Evolutionary conservation across 53 echinoderm and acorn worm species (phyloP).

Genomic region (Pentamera pediparva): DNA sequence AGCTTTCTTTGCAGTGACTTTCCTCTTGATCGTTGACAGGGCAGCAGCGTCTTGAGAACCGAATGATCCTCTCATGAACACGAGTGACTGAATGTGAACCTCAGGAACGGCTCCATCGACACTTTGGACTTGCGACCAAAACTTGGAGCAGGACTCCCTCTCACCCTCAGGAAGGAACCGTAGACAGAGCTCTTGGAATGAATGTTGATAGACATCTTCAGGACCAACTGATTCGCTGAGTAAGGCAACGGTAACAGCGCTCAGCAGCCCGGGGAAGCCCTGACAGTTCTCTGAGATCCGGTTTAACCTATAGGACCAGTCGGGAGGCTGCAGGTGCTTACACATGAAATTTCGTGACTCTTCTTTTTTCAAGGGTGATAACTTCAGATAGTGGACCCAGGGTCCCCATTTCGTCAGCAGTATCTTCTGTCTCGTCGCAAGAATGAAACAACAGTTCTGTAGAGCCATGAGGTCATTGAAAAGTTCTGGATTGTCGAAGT

Average conservation of each 20-base stretch:
- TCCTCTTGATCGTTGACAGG: background rate
- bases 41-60: background rate
- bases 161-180: background rate
- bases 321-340: background rate
- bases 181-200: background rate
- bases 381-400: background rate
- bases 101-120: background rate
- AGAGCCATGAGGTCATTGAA: background rate
- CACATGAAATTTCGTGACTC: conserved; percentile 2
- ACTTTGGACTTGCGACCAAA: background rate
- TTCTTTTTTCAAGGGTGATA: background rate
- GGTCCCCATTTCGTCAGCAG: background rate
- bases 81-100: background rate
- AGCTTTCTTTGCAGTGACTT: background rate
- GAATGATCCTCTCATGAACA: conserved; percentile 5
- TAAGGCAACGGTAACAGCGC: background rate
- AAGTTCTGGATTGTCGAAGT: background rate
- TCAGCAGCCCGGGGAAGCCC: conserved; percentile 7
- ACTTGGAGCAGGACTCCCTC: background rate
- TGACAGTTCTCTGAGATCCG: background rate
- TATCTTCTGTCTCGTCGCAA: background rate
- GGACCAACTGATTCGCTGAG: background rate
- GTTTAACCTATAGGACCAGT: conserved; percentile 2
- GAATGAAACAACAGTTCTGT: background rate
- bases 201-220: background rate